A percentile compares a stretch with the other conserved stretches of the same genome.
Conservation (phyloP, 2,797 vertebrate genomes). For the Clarias pachynema region DNA sequence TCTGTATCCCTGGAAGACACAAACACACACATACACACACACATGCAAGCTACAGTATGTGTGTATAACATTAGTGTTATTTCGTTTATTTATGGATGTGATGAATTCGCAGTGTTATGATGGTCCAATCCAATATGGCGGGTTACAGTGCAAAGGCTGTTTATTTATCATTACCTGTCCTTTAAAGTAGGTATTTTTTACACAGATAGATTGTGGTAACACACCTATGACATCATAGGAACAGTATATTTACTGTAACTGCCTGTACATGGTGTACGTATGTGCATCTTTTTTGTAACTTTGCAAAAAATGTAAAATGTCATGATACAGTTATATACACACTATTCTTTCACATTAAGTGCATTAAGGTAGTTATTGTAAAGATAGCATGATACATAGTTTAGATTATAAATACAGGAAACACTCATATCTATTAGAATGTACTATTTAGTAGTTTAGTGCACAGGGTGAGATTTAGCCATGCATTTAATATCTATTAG, state of each 20-base stretch:
- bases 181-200: not conserved
- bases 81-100: conserved; percentile 5
- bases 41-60: too few relatives aligned
- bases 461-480: too few relatives aligned
- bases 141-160: not conserved
- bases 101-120: not conserved
- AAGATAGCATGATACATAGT: not conserved
- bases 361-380: not conserved
- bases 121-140: not conserved
- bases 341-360: not conserved
- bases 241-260: not conserved
- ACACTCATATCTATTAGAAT: too few relatives aligned
- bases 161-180: not conserved
- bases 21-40: conserved; percentile 44
- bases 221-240: not conserved
- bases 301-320: not conserved
- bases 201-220: not conserved
- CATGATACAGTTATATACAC: not conserved
- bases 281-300: not conserved
- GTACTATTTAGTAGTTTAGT: too few relatives aligned
- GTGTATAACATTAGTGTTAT: conserved; percentile 10
- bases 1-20: conserved; percentile 56
- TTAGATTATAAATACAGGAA: not conserved
- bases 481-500: too few relatives aligned
- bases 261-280: not conserved